Conservation (phyloP, 1,140 invertebrate genomes). For the Drosophila seguyi region DNA sequence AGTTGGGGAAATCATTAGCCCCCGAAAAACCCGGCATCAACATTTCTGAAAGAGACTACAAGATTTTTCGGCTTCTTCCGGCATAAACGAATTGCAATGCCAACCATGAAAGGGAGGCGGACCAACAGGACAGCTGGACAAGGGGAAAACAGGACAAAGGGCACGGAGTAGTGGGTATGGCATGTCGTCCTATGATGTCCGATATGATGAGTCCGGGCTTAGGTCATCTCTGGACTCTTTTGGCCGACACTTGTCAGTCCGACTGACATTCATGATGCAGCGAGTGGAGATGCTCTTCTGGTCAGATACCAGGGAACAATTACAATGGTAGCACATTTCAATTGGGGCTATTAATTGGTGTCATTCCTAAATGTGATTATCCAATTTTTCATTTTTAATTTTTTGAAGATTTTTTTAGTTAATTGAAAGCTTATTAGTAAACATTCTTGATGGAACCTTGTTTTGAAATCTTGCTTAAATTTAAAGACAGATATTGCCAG, state of each 20-base stretch:
- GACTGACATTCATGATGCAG: constrained; percentile 32
- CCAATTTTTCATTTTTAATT: not conserved
- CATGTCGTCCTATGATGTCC: constrained; percentile 31
- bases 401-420: no score
- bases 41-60: constrained; percentile 67
- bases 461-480: no score
- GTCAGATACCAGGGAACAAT: not conserved
- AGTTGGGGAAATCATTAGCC: constrained; percentile 76
- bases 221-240: constrained; percentile 29
- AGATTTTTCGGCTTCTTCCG: constrained; percentile 66
- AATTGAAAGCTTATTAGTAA: no score
- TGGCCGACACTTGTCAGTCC: constrained; percentile 40
- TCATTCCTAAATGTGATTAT: not conserved
- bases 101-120: constrained; percentile 17
- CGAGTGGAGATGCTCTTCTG: constrained; percentile 9
- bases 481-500: no score
- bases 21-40: constrained; percentile 51
- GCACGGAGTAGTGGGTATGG: not conserved
- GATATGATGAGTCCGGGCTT: constrained; percentile 36
- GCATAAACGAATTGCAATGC: constrained; percentile 52
- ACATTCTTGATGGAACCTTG: no score
- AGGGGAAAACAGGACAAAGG: constrained; percentile 5
- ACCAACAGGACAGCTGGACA: not conserved
- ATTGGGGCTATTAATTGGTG: not conserved
- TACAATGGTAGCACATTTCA: not conserved